Base-by-base conservation (phyloP, 2,797 vertebrate genomes). In the Tokudaia tokunoshimensis region DNA sequence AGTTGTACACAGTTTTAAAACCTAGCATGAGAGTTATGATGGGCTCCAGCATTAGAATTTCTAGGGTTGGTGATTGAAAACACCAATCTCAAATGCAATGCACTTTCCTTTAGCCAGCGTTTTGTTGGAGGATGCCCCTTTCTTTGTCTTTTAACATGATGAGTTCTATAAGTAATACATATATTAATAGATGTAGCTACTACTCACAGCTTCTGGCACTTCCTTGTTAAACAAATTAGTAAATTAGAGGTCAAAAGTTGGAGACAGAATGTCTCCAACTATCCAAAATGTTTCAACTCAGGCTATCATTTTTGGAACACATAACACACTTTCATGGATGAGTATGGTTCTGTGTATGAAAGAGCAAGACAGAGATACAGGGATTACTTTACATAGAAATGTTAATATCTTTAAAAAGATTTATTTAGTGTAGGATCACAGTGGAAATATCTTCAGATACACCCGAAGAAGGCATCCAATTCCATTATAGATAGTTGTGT, bases 171-270 rank as follows among this genome's bases (percentile, higher is more conserved):
- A 92, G 1, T 20, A 11, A 63, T 89, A 37, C 19, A 3, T 76
- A 37, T 79, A 15, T 15, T 75, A 63, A 34, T 8, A 94, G 19
- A n/a, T 61, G 19, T 83, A 79, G 93, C 52, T 44, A 92, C 61
- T 17, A 41, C 6, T 86, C 37, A 47, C 24, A 72, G 50, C 20
- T 57, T 76, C 29, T 84, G 61, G 4, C 13, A 93, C 81, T 93
- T 79, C 22, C 41, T 96, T 75, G 19, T 67, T 92, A 29, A 82
- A 31, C 19, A 31, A 67, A 95, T 82, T 94, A 79, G 70, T 90
- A 93, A 75, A 57, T 84, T 95, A 70, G 34, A 84, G 34, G 34
- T 31, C 24, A 44, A 87, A 96, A 85, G 13, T 57, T 94, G 76
- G 17, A 80, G 15, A 63, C 4, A 76, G n/a, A 74, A 50, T 50